These are phyloP conservation scores for Coturnix japonica DNA, from an alignment of 2,113 vertebrate species.

Conservation along the genomic window DNA sequence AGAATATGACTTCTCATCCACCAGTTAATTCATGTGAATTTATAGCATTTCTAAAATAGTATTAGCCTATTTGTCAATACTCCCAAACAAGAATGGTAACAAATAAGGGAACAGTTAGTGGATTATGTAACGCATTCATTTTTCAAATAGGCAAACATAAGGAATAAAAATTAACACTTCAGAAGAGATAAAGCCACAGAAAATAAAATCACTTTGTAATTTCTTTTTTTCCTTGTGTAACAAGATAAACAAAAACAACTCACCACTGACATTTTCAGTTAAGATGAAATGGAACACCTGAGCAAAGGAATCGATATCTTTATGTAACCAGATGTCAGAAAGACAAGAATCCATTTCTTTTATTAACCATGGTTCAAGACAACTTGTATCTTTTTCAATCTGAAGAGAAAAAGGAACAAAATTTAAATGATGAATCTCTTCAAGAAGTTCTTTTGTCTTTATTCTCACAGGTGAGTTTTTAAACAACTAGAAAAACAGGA, in stretches of 20 bases:
- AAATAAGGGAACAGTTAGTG: background rate
- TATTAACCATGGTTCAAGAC: conserved; percentile 87
- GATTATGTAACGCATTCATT: background rate
- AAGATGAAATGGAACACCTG: conserved; percentile 94
- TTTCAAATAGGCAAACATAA: background rate
- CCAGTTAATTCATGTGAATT: background rate
- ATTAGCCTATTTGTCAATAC: background rate
- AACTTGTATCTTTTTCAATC: conserved; percentile 82
- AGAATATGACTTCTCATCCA: background rate
- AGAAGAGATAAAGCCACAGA: background rate
- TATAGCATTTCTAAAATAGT: background rate
- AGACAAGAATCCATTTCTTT: conserved; percentile 96
- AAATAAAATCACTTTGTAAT: background rate
- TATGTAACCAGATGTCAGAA: conserved; percentile 87
- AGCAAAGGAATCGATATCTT: conserved; percentile 86
- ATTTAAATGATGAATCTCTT: background rate
- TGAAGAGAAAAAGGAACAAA: conserved; percentile 50
- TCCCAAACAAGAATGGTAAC: background rate
- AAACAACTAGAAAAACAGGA: background rate
- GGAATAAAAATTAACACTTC: background rate
- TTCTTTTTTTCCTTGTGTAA: accelerated
- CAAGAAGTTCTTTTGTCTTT: background rate
- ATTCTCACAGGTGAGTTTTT: background rate
- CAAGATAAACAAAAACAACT: conserved; percentile 24
- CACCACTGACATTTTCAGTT: conserved; percentile 91